Evolutionary conservation across 2,113 vertebrate genomes (phyloP), one percentile per base, ranked within the genome.

Genomic region (Macquaria australasica): DNA sequence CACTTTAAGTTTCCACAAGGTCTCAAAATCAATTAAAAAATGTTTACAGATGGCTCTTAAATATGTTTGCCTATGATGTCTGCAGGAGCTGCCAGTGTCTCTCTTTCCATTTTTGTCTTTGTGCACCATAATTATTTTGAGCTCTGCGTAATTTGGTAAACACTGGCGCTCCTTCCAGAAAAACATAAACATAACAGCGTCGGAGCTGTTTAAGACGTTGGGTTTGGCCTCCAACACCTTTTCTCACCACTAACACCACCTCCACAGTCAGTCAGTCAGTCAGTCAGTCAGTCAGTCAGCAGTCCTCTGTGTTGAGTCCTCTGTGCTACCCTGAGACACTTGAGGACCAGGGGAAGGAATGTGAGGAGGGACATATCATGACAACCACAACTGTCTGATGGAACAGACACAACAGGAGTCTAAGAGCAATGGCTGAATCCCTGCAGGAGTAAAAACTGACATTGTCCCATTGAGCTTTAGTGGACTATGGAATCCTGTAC

Each of bases 101-200:
- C 58, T 77, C 53, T 78, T 84, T 85, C 81, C 69, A 60, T 90
- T 89, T 87, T 80, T 85, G 73, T 86, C 56, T 75, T 53, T 74
- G 45, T 25, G 73, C 82, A 73, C 92, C 72, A 66, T 92, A 84
- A 92, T 91, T 93, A 92, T 82, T 91, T 84, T 76, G 71, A 88
- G 81, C 85, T 67, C 87, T 80, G 89, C 80, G 66, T 88, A 88
- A 91, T 93, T 93, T 92, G 75, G 88, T 92, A 89, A 94, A 92
- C 82, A 92, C 79, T 63, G 43, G 51, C 16, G 21, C 77, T 72
- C 50, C 86, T 81, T 88, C 69, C 89, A 87, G 73, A 93, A 83
- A 85, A 90, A 84, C 72, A 73, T 64, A 81, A 67, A 93, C 72
- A 87, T 88, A 92, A 92, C 83, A 77, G 76, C 0, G 28, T 68